Conservation (phyloP, 2,113 vertebrate species). For the Limnothrissa miodon region DNA sequence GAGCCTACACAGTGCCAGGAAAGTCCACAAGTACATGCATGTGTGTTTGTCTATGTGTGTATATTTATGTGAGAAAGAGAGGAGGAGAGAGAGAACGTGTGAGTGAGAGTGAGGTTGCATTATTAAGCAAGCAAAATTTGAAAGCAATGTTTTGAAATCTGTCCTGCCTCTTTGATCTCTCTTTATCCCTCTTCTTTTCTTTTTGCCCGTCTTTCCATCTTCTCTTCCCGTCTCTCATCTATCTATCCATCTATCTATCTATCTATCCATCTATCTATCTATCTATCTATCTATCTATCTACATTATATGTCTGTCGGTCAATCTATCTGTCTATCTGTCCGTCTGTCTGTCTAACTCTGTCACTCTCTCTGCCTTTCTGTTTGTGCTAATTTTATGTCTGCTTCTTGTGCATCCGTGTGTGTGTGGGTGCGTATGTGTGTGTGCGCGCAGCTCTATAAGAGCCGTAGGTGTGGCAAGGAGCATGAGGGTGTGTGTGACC, state of each 20-base stretch:
- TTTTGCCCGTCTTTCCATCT: background rate
- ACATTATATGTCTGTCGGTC: too few species aligned
- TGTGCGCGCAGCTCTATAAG: conserved; percentile 86
- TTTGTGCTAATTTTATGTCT: conserved; percentile 41
- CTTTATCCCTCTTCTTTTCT: background rate
- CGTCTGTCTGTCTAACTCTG: background rate
- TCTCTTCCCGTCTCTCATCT: background rate
- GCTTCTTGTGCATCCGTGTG: conserved; percentile 33
- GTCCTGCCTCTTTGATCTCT: background rate
- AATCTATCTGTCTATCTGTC: background rate
- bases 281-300: background rate
- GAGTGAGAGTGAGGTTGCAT: background rate
- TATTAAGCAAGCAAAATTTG: background rate
- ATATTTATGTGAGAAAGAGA: background rate
- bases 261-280: conserved; percentile 17
- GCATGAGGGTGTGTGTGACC: conserved; percentile 70
- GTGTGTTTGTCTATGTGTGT: background rate
- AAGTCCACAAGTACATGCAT: too few species aligned
- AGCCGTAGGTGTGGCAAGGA: conserved; percentile 70
- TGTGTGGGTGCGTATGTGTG: conserved; percentile 28
- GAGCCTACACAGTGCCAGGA: background rate
- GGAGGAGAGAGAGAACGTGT: background rate
- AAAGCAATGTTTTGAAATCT: background rate
- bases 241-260: background rate
- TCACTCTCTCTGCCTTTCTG: conserved; percentile 3